Percentiles rank a stretch among this genome's conserved stretches.
These are phyloP conservation scores for Alsophila aescularia DNA, from an alignment of 2,888 invertebrate genomes.

Conservation along the genomic window DNA sequence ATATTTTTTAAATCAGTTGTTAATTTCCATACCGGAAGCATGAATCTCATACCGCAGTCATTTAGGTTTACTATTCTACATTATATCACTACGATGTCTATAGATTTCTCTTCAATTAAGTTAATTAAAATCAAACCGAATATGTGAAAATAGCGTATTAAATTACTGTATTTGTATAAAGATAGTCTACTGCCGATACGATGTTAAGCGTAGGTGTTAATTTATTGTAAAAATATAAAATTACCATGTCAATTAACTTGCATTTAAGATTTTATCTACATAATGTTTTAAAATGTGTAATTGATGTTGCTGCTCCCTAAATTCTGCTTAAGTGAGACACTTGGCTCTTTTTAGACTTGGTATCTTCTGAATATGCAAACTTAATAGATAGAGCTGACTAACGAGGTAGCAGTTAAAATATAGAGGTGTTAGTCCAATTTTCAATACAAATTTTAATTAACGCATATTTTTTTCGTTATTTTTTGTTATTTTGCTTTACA, in stretches of 20 bases:
- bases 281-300: conserved; percentile 29
- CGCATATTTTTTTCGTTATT: too few species aligned
- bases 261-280: conserved; percentile 37
- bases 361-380: conserved; percentile 20
- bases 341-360: conserved; percentile 9
- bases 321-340: conserved; percentile 22
- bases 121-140: too few species aligned
- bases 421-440: neutral
- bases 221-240: conserved; percentile 52
- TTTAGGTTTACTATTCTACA: neutral
- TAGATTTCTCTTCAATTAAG: too few species aligned
- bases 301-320: conserved; percentile 25
- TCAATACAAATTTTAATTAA: too few species aligned
- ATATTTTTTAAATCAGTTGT: conserved; percentile 18
- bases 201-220: conserved; percentile 47
- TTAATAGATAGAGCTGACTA: conserved; percentile 10
- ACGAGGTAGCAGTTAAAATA: conserved; percentile 11
- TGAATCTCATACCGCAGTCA: neutral
- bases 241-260: conserved; percentile 42
- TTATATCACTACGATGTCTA: too few species aligned
- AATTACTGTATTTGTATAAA: neutral
- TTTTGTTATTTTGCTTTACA: too few species aligned
- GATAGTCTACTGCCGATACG: conserved; percentile 13
- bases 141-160: too few species aligned
- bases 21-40: neutral